Percentiles rank a stretch among this genome's conserved stretches.
Conservation (phyloP, 2,797 vertebrate genomes). For the Pseudocheirus occidentalis region DNA sequence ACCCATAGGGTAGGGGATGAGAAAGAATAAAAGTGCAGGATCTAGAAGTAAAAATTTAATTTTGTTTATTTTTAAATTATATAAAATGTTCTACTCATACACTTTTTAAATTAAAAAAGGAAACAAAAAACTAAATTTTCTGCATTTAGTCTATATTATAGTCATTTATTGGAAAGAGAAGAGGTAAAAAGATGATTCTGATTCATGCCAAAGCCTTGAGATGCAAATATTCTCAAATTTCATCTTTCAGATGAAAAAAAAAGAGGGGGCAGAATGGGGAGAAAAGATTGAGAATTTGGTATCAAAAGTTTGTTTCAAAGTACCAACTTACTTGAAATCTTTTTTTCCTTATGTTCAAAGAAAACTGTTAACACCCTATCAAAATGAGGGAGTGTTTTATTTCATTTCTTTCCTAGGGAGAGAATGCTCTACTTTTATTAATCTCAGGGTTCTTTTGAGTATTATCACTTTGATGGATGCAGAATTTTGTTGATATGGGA, state of each 20-base stretch:
- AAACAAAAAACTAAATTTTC: background rate
- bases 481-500: background rate
- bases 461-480: background rate
- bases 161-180: background rate
- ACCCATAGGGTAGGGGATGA: background rate
- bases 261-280: background rate
- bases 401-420: background rate
- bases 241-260: background rate
- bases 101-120: background rate
- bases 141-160: background rate
- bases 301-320: background rate
- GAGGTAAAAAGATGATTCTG: background rate
- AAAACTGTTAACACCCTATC: background rate
- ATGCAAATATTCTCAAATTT: background rate
- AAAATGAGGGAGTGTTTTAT: background rate
- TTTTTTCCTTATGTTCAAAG: background rate
- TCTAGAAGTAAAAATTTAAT: background rate
- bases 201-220: background rate
- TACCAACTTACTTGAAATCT: background rate
- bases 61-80: background rate
- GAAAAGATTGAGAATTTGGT: background rate
- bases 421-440: background rate
- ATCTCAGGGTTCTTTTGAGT: background rate
- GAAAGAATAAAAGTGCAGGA: background rate
- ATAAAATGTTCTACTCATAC: background rate